A percentile compares a stretch with the other conserved stretches of the same genome.
These are phyloP conservation scores for Gonioctena quinquepunctata DNA, from an alignment of 1,140 invertebrate species.

Conservation along the genomic window DNA sequence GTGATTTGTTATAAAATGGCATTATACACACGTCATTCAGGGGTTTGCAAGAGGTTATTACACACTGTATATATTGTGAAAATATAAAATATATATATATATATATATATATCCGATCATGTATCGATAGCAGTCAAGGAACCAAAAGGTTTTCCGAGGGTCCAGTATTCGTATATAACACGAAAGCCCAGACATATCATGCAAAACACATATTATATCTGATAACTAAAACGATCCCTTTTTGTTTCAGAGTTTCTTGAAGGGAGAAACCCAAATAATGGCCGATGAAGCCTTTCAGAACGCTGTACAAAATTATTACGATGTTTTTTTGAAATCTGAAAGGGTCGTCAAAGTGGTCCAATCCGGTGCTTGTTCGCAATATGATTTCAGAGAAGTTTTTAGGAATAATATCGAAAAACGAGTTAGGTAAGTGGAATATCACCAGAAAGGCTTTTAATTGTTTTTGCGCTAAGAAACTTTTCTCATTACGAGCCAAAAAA, in stretches of 20 bases:
- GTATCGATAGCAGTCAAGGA: too few species aligned
- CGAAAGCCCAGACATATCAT: too few species aligned
- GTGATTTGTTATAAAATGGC: too few species aligned
- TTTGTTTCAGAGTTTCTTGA: slow-evolving; percentile 76
- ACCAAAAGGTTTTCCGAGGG: too few species aligned
- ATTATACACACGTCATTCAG: too few species aligned
- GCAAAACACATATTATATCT: too few species aligned
- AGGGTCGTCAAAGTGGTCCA: slow-evolving; percentile 93
- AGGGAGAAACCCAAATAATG: slow-evolving; percentile 96
- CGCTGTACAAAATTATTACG: slow-evolving; percentile 95
- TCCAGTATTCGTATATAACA: too few species aligned
- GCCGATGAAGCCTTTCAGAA: slow-evolving; percentile 99
- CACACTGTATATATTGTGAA: too few species aligned
- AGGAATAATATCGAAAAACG: slow-evolving; percentile 96
- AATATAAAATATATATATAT: too few species aligned
- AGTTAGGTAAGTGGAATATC: slow-evolving; percentile 69
- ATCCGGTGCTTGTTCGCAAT: slow-evolving; percentile 94
- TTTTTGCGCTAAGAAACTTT: not conserved
- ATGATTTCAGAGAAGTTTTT: slow-evolving; percentile 99
- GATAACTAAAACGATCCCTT: too few species aligned
- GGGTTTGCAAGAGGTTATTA: too few species aligned
- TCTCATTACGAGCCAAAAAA: not conserved
- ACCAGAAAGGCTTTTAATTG: not conserved
- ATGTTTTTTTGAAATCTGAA: slow-evolving; percentile 97
- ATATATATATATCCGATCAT: too few species aligned